Evolutionary conservation across 2,888 invertebrate genomes (phyloP).

Genomic region (Scaptodrosophila latifasciaeformis): DNA sequence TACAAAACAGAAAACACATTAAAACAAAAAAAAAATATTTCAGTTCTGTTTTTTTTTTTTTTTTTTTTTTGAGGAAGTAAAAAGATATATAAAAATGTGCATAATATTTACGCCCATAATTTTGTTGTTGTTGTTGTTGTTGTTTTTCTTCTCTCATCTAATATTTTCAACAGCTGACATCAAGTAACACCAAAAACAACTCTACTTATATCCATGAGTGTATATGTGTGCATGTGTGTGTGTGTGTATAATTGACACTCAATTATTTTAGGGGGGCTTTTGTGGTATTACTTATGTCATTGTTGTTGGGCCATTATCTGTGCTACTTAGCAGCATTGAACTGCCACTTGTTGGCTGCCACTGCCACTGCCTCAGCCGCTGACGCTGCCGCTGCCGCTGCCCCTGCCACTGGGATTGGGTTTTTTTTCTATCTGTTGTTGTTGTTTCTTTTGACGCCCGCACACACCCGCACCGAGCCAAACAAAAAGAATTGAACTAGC

Average conservation of each 20-base stretch:
- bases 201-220: constrained; percentile 18
- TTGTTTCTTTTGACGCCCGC: too few relatives aligned
- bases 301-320: constrained; percentile 47
- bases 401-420: too few relatives aligned
- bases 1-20: constrained; percentile 34
- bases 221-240: constrained; percentile 2
- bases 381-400: too few relatives aligned
- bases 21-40: constrained; percentile 29
- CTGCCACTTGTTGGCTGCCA: constrained; percentile 59
- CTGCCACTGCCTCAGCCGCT: too few relatives aligned
- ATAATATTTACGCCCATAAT: constrained; percentile 65
- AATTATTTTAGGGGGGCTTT: constrained; percentile 44
- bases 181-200: constrained; percentile 49
- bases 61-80: not conserved
- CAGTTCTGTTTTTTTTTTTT: constrained; percentile 12
- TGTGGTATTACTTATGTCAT: constrained; percentile 44
- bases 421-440: too few relatives aligned
- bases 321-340: constrained; percentile 64
- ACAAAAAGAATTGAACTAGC: constrained; percentile 51
- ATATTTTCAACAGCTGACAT: constrained; percentile 65
- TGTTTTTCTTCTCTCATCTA: too few relatives aligned
- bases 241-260: constrained; percentile 59
- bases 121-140: too few relatives aligned
- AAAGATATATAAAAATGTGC: constrained; percentile 52
- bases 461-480: constrained; percentile 40